These are phyloP conservation scores for Gymnobelideus leadbeateri DNA, from an alignment of 2,113 vertebrate species.

Conservation along the genomic window DNA sequence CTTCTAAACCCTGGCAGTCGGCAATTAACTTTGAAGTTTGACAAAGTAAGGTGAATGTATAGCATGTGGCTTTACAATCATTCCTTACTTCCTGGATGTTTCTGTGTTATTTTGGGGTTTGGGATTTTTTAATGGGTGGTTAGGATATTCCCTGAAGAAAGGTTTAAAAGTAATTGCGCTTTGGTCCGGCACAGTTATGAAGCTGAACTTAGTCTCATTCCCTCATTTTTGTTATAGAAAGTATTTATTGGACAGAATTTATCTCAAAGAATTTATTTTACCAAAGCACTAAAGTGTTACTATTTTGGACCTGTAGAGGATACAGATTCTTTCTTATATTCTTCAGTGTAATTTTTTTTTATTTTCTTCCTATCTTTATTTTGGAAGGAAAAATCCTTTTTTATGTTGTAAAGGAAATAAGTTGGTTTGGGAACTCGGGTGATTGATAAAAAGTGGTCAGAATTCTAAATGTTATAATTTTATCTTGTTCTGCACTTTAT, in stretches of 20 bases:
- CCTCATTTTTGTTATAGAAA: conserved; percentile 23
- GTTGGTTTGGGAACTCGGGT: conserved; percentile 38
- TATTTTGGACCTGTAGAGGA: background rate
- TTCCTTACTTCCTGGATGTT: conserved; percentile 26
- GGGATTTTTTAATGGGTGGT: conserved; percentile 30
- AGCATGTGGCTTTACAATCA: conserved; percentile 12
- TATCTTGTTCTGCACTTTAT: conserved; percentile 26
- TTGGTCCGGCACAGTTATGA: conserved; percentile 6
- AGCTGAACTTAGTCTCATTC: conserved; percentile 22
- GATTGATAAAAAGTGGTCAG: conserved; percentile 35
- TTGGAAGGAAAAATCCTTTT: conserved; percentile 32
- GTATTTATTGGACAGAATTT: background rate
- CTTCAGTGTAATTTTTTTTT: conserved; percentile 16
- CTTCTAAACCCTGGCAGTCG: background rate
- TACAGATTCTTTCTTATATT: conserved; percentile 30
- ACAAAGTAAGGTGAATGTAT: background rate
- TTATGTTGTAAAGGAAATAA: conserved; percentile 27
- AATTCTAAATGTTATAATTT: conserved; percentile 29
- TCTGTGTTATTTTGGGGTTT: background rate
- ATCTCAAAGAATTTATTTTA: conserved; percentile 53
- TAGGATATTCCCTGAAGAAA: conserved; percentile 40
- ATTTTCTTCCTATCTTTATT: conserved; percentile 24
- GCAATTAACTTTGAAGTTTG: background rate
- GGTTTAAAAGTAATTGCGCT: conserved; percentile 13
- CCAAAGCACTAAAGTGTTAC: background rate